phyloP scores from a whole-genome alignment of 1,140 invertebrate species.

The Drosophila repletoides region DNA sequence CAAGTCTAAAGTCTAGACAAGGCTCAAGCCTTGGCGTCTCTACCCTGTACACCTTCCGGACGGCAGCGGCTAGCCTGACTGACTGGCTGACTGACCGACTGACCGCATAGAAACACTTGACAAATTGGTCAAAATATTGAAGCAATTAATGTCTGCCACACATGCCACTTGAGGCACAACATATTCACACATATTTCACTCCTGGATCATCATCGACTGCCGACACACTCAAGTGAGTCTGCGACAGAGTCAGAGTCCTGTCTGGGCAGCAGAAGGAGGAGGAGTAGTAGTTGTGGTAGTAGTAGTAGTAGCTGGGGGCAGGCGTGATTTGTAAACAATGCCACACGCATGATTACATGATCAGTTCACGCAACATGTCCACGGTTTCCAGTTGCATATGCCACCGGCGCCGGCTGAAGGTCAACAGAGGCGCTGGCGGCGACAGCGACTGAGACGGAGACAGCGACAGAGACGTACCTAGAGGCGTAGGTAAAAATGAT shows the following conservation, averaged over 20 bases:
- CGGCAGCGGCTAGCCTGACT: too few relatives aligned
- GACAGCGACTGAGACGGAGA: neutral
- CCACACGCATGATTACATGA: slow-evolving; percentile 67
- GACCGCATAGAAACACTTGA: slow-evolving; percentile 27
- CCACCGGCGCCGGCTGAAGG: slow-evolving; percentile 26
- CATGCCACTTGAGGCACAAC: slow-evolving; percentile 38
- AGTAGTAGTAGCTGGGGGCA: too few relatives aligned
- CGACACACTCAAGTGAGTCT: slow-evolving; percentile 65
- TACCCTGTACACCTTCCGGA: slow-evolving; percentile 29
- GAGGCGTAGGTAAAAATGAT: too few relatives aligned
- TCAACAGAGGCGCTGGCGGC: neutral
- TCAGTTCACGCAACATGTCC: slow-evolving; percentile 24
- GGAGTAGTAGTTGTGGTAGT: too few relatives aligned
- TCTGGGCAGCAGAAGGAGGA: slow-evolving; percentile 35
- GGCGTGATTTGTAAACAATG: slow-evolving; percentile 72
- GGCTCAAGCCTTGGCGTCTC: slow-evolving; percentile 19
- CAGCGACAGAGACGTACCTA: too few relatives aligned
- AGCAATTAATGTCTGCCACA: slow-evolving; percentile 43
- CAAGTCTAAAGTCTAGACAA: slow-evolving; percentile 57
- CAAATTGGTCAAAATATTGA: slow-evolving; percentile 44
- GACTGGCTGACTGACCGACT: too few relatives aligned
- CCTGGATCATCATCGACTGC: slow-evolving; percentile 19
- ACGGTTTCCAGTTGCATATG: slow-evolving; percentile 54
- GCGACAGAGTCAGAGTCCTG: slow-evolving; percentile 29
- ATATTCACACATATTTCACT: slow-evolving; percentile 69